Base-by-base conservation (phyloP, 2,797 vertebrate genomes). In the Sebastes matsubarae region DNA sequence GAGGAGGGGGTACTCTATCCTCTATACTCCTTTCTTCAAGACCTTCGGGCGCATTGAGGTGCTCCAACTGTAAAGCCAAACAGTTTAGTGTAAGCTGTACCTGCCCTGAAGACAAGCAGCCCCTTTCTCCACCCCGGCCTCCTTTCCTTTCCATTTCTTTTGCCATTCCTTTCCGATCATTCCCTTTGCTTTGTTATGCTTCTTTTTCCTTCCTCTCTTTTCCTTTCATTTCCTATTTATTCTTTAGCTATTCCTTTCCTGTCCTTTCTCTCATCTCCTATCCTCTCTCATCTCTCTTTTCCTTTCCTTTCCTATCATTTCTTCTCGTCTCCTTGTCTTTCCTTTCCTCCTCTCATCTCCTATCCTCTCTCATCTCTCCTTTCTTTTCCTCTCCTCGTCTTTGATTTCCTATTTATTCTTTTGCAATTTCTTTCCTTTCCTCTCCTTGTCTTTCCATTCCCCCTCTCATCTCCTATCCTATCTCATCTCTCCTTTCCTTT, bases 11-110 rank as follows among this genome's bases (percentile, higher is more conserved):
- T 54, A 70, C 83, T 91, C 87, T 60, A 74, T 88, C 89, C 84
- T 50, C 69, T 72, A 85, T 79, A 52, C 85, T 86, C 88, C 85
- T 89, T 90, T 93, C 84, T 93, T 81, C 75, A 75, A 86, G 72
- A 92, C 91, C 92, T 92, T 89, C 75, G 88, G 94, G 93, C 92
- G 74, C 78, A 86, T 75, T 84, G 89, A 92, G 92, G 89, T 90
- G 87, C 86, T 93, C 89, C 83, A 92, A 88, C 88, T 93, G 86
- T 87, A 84, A 91, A 93, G 87, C 87, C 87, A 89, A 89, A 92
- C 89, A 88, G 85, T 92, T 93, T 88, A 92, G 87, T 82, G 81
- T 92, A 89, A 94, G 89, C 83, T 87, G 88, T 76, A 88, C 82
- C 84, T 90, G 85, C 90, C 91, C 93, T 72, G 76, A 87, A 93